A percentile compares a stretch with the other conserved stretches of the same genome.
Conservation (phyloP, 2,113 vertebrate species). For the Polypterus bichir region DNA sequence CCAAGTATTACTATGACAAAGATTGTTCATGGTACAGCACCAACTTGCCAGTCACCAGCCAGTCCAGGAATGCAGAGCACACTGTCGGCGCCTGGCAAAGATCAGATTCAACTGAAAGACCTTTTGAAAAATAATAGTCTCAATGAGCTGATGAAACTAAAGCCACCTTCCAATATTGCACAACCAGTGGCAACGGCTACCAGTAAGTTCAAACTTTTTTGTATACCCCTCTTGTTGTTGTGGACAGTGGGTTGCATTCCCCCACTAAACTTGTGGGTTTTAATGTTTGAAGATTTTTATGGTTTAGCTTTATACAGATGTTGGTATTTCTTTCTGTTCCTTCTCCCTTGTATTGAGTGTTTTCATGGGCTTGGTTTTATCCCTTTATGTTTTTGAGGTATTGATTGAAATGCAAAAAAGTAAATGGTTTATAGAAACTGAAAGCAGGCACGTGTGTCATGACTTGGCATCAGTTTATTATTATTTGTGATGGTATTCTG, state of each 20-base stretch:
- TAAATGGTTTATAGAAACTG: no score
- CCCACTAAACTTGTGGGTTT: background rate
- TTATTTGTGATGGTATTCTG: no score
- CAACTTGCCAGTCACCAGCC: constrained; percentile 50
- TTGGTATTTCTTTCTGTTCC: no score
- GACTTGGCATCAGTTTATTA: no score
- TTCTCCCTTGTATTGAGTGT: no score
- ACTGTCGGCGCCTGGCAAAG: constrained; percentile 61
- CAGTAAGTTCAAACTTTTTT: constrained; percentile 43
- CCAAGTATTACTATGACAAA: constrained; percentile 92
- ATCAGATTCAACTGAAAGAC: constrained; percentile 87
- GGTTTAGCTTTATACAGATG: no score
- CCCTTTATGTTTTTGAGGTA: no score
- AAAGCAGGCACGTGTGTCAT: no score
- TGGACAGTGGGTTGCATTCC: no score
- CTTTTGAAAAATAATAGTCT: constrained; percentile 84
- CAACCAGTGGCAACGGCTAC: constrained; percentile 85
- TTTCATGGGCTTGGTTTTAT: no score
- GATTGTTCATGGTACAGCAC: constrained; percentile 75
- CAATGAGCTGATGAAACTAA: constrained; percentile 93
- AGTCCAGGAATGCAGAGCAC: constrained; percentile 52
- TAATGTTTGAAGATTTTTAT: background rate
- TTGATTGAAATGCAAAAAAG: no score
- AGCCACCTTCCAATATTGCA: constrained; percentile 89
- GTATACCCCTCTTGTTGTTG: background rate